Evolutionary conservation across 1,140 invertebrate genomes (phyloP), one percentile per base, ranked within the genome.

Genomic region (Fopius arisanus): DNA sequence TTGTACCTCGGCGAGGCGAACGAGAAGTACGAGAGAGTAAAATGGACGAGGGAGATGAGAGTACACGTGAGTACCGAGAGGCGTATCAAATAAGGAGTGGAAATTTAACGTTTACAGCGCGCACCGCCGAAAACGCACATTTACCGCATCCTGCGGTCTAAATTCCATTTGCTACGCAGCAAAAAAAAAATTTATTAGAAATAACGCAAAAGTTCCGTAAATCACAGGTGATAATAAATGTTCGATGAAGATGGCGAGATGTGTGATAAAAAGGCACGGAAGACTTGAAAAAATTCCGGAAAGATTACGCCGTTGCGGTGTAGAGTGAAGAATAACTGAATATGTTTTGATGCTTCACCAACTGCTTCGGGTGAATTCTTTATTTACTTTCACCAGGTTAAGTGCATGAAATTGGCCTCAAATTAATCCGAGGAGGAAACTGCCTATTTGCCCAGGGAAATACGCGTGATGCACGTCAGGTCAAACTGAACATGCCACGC

Each of bases 1-100:
- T 86, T 88, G 86, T 87, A 77, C 78, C 48, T 67, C 41, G 68
- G 68, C 54, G 74, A 76, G 77, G 78, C 76, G 77, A 81, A 79
- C 73, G 77, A 78, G 76, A 78, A 75, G n/a, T 23, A 65, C 54
- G 37, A 72, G 59, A 43, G 40, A n/a, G 37, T 21, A 6, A 41
- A 1, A 72, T n/a, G 37, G 3, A 65, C 16, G 54, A 31, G 29
- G 65, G 23, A 14, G 10, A 70, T 19, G 62, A 2, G 37, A 26
- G 10, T 40, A 40, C 14, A 37, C 10, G 33, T 28, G 54, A 59
- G 19, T 26, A 19, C 19, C n/a, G 19, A 16, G 54, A 59, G 54
- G 19, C 9, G 23, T 19, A 28, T 48, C 43, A 19, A 48, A 48
- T 43, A 14, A 48, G 43, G 16, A 48, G 1, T 12, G 43, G 16